These are phyloP conservation scores for Oscheius sp. DNA, from an alignment of 2,888 invertebrate genomes.

Conservation along the genomic window DNA sequence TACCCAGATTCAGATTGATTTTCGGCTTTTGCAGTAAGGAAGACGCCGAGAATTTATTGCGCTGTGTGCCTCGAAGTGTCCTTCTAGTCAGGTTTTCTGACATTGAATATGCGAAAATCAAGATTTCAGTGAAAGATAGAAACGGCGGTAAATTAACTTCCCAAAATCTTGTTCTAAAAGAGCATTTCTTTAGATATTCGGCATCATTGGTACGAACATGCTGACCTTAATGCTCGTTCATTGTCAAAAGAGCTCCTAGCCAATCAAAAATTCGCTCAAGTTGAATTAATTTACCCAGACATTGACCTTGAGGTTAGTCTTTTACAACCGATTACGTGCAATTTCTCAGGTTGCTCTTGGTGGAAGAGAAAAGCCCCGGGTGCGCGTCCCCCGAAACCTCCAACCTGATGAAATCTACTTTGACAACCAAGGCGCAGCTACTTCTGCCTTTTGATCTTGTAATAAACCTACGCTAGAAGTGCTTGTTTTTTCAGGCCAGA, in stretches of 20 bases:
- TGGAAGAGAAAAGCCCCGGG: constrained; percentile 54
- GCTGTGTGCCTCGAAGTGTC: constrained; percentile 53
- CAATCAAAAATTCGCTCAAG: constrained; percentile 63
- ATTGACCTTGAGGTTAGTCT: constrained; percentile 60
- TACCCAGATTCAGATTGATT: constrained; percentile 55
- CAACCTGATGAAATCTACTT: constrained; percentile 68
- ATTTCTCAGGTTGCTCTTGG: constrained; percentile 60
- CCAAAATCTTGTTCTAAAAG: neutral
- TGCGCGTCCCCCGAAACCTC: constrained; percentile 59
- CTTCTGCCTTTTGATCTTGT: constrained; percentile 41
- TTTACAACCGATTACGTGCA: neutral
- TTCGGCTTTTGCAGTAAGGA: constrained; percentile 69
- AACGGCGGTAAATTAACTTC: constrained; percentile 52
- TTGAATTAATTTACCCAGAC: constrained; percentile 68
- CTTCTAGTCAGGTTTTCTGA: constrained; percentile 67
- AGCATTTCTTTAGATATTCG: constrained; percentile 55
- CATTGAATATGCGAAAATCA: constrained; percentile 68
- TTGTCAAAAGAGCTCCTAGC: constrained; percentile 61
- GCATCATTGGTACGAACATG: constrained; percentile 69
- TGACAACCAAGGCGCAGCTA: constrained; percentile 65
- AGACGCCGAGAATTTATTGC: constrained; percentile 65
- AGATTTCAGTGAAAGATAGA: constrained; percentile 64
- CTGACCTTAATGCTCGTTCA: constrained; percentile 60
- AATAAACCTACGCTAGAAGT: neutral
- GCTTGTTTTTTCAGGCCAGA: neutral